These are phyloP conservation scores for Grallaria varia DNA, from an alignment of 2,113 vertebrate species.

Conservation along the genomic window DNA sequence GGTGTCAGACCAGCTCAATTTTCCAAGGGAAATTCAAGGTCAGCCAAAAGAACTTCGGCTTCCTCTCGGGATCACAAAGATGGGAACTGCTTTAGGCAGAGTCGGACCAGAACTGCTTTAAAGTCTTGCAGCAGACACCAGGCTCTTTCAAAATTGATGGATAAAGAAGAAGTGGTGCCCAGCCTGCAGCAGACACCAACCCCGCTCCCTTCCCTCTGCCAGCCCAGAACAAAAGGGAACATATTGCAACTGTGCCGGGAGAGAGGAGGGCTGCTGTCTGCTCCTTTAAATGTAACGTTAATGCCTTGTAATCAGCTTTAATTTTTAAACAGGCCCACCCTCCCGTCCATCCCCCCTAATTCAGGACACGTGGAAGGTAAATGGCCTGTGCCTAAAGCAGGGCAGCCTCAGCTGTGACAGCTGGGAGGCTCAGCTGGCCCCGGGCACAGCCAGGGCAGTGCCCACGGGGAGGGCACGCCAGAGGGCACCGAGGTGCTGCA, in stretches of 20 bases:
- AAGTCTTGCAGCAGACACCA: background rate
- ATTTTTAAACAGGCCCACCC: slow-evolving; percentile 71
- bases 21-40: background rate
- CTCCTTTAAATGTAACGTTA: slow-evolving; percentile 58
- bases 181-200: background rate
- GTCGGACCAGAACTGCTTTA: background rate
- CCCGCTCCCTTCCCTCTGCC: background rate
- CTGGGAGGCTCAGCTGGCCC: slow-evolving; percentile 64
- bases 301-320: slow-evolving; percentile 74
- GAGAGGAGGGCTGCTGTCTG: slow-evolving; percentile 28
- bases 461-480: slow-evolving; percentile 14
- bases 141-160: background rate
- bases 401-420: slow-evolving; percentile 69
- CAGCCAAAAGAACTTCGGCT: background rate
- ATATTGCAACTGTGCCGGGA: background rate
- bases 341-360: slow-evolving; percentile 58
- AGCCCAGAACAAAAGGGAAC: slow-evolving; percentile 28
- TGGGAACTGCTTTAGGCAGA: background rate
- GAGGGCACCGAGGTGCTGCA: slow-evolving; percentile 58
- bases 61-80: fast-evolving
- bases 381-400: slow-evolving; percentile 17
- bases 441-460: too few relatives aligned
- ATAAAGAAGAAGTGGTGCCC: background rate
- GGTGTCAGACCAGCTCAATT: background rate
- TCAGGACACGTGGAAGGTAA: slow-evolving; percentile 55